Base-by-base conservation (phyloP, 1,140 invertebrate genomes). In the Aphelenchoides fujianensis region DNA sequence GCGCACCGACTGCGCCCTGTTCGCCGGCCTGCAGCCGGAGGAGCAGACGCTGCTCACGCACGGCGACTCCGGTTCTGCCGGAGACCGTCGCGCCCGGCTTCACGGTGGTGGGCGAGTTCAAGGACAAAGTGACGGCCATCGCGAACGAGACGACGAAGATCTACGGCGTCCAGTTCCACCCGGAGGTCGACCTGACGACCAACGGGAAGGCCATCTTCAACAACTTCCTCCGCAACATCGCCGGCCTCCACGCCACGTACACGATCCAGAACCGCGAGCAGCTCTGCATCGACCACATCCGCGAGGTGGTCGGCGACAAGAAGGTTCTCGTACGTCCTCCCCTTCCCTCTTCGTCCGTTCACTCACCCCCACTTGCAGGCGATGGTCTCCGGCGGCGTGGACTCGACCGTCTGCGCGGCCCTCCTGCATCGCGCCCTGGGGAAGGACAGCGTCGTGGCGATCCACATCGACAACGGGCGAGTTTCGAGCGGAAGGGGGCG, bases 131-230 rank as follows among this genome's bases (percentile, higher is more conserved):
- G 3, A 74, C 76, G 23, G 94, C 91, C 41, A 94, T 99, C 82
- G 91, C 91, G 63, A 94, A 93, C 86, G 93, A 97, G 78, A 91
- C 92, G 82, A 87, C 91, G 82, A 90, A 91, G 61, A 89, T 98
- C 32, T 99, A 96, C 85, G 96, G 96, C 28, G 91, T 98, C 55
- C 96, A 99, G 87, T 99, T 98, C 87, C 96, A 98, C 86, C 94
- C 94, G 0, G 86, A 86, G 71, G 94, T 97, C 52, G 95, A 98
- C 86, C 88, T 98, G 69, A 97, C 95, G 3, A 88, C 89, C 3
- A 91, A 96, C 84, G 96, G 97, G 32, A 90, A 90, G 86, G 87
- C 89, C 71, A 97, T 98, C 89, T 86, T 98, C 72, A 90, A 90
- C 41, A 97, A 98, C 86, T 99, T 98, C 86, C 87, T 98, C 57